Base-by-base conservation (phyloP, 2,113 vertebrate species). In the Eptesicus fuscus region DNA sequence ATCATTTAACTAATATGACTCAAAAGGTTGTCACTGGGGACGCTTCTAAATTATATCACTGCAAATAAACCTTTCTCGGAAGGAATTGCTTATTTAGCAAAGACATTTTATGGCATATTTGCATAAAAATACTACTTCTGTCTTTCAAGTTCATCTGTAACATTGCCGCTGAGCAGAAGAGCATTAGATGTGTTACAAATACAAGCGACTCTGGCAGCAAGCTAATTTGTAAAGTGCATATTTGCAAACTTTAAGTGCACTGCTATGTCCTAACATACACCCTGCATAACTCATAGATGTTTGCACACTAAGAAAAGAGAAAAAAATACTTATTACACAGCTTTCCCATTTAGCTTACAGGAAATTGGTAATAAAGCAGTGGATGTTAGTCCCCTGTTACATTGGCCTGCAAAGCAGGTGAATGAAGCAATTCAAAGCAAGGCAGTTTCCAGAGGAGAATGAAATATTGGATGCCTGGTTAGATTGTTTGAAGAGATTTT, bases 1-100 rank as follows among this genome's bases (percentile, higher is more conserved):
- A 97, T 97, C 84, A 85, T 97, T 98, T 98, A 95, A 97, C 95
- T 98, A 98, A 98, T 79, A 74, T 70, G 93, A 96, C 88, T 98
- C 95, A 97, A 98, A 98, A 97, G 83, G 95, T 95, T 98, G 95
- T 98, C 97, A 97, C 85, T 96, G 11, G 73, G 95, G 96, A 97
- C 10, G 77, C 78, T 96, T 97, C 96, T 97, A 98, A 98, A 98
- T 97, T 80, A 4, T 82, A 95, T 97, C 93, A 96, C 88, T 95
- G 79, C 98, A 98, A 98, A 98, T 97, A 98, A 98, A 98, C 95
- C 94, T 88, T 96, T 95, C 90, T 95, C 0, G 1, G 92, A 97
- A 96, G 95, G 92, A 95, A 96, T 79, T 95, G 82, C 95, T 97
- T 98, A 90, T 98, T 98, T 98, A 88, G 92, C 88, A 95, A 97